Evolutionary conservation across 1,140 invertebrate species (phyloP).

Genomic region (Popillia japonica): DNA sequence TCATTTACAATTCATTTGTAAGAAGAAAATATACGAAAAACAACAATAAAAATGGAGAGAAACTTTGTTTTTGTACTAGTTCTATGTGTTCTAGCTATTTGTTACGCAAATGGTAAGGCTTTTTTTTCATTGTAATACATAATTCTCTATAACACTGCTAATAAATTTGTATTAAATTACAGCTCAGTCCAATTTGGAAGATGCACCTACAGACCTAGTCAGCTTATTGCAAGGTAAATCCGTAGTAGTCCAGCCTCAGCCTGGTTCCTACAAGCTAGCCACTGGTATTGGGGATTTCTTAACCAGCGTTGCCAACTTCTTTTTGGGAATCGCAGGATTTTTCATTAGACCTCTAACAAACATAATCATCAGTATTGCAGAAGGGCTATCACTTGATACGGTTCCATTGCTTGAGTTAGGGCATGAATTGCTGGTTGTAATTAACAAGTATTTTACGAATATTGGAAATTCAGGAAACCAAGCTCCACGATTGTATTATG

Average conservation of each 20-base stretch:
- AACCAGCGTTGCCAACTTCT: neutral
- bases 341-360: neutral
- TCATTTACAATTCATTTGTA: neutral
- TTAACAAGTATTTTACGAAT: neutral
- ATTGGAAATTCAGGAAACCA: neutral
- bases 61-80: neutral
- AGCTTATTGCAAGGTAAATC: neutral
- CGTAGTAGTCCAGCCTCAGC: neutral
- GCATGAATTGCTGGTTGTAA: neutral
- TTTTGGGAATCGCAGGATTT: neutral
- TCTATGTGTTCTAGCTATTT: neutral
- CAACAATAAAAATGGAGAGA: neutral
- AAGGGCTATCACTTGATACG: neutral
- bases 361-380: neutral
- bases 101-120: slow-evolving; percentile 10
- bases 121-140: neutral
- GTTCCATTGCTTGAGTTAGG: neutral
- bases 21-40: neutral
- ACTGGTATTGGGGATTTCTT: neutral
- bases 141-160: too few relatives aligned
- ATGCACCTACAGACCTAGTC: neutral
- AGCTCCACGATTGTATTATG: neutral
- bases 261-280: neutral
- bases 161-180: neutral
- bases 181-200: neutral